These are phyloP conservation scores for Acronicta leporina DNA, from an alignment of 2,888 invertebrate genomes.

Conservation along the genomic window DNA sequence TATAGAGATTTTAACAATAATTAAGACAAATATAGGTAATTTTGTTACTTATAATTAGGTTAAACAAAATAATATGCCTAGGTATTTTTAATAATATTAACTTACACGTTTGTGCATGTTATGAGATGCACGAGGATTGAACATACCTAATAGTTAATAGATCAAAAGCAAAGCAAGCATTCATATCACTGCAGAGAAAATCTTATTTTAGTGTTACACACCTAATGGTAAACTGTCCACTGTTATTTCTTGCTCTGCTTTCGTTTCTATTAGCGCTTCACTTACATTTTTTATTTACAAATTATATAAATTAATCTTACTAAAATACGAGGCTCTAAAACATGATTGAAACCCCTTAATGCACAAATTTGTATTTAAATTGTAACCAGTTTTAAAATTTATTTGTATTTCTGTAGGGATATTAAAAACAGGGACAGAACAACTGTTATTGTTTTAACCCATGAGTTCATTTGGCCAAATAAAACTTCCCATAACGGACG, in stretches of 20 bases:
- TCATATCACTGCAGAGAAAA: neutral
- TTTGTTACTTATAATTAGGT: too few species aligned
- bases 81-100: neutral
- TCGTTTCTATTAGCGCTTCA: neutral
- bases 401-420: neutral
- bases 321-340: conserved; percentile 4
- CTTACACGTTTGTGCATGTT: conserved; percentile 6
- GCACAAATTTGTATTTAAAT: neutral
- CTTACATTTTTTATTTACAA: neutral
- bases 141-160: neutral
- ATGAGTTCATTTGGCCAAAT: conserved; percentile 25
- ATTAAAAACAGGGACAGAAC: neutral
- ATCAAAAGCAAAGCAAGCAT: neutral
- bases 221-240: too few species aligned
- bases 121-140: conserved; percentile 4
- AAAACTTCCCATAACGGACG: conserved; percentile 34
- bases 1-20: too few species aligned
- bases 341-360: neutral
- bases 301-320: neutral
- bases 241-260: neutral
- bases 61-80: too few species aligned
- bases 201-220: too few species aligned
- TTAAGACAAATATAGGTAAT: neutral
- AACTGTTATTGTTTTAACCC: conserved; percentile 8
- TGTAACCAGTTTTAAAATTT: neutral